Evolutionary conservation across 2,113 vertebrate genomes (phyloP).

Genomic region (Ibidorhyncha struthersii): DNA sequence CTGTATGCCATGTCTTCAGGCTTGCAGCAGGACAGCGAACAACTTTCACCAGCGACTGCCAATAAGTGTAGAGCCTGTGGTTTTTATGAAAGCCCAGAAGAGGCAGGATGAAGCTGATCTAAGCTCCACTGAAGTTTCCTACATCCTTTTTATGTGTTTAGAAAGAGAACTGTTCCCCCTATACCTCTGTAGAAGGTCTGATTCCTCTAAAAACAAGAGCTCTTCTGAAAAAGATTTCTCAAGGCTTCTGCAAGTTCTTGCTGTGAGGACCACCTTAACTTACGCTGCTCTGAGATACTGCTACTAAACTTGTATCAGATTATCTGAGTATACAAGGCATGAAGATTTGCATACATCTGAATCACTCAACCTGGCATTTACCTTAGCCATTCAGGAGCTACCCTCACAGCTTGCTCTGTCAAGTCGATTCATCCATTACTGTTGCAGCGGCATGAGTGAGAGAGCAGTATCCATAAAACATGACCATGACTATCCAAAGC

Average conservation of each 20-base stretch:
- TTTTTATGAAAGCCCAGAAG: background rate
- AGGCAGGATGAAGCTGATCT: background rate
- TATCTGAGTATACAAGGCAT: background rate
- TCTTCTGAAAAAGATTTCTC: background rate
- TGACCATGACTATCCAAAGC: background rate
- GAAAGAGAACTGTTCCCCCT: rapidly evolving
- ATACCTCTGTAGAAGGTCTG: background rate
- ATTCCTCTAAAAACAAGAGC: background rate
- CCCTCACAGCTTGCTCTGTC: background rate
- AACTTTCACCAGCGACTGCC: background rate
- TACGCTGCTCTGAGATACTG: background rate
- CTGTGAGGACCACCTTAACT: background rate
- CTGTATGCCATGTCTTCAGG: background rate
- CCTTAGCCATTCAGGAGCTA: background rate
- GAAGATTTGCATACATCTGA: background rate
- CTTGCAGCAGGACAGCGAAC: background rate
- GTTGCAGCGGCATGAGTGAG: background rate
- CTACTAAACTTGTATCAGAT: background rate
- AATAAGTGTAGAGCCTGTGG: background rate
- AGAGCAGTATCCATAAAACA: background rate
- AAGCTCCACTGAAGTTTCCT: background rate
- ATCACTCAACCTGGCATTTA: background rate
- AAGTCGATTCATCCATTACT: background rate
- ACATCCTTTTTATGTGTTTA: background rate
- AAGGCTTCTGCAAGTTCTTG: background rate